Conservation (phyloP, 2,888 invertebrate genomes). For the Galerucella pusilla region DNA sequence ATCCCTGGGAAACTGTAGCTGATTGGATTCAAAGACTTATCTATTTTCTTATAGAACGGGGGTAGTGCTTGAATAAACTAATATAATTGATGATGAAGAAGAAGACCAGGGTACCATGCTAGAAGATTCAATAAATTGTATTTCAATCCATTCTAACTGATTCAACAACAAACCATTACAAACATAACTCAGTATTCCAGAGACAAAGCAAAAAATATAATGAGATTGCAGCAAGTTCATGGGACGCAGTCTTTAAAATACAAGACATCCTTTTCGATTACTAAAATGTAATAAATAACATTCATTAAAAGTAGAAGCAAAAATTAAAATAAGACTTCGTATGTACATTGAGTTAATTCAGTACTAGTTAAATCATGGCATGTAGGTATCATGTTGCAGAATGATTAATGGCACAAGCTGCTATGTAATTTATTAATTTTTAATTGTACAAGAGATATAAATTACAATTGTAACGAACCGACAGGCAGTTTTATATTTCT, state of each 20-base stretch:
- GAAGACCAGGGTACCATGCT: too few relatives aligned
- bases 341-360: slow-evolving; percentile 13
- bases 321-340: not conserved
- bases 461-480: slow-evolving; percentile 4
- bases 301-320: not conserved
- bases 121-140: too few relatives aligned
- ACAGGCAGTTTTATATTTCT: not conserved
- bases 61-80: too few relatives aligned
- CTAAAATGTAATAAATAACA: not conserved
- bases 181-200: too few relatives aligned
- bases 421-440: slow-evolving; percentile 17
- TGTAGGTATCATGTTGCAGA: slow-evolving; percentile 2
- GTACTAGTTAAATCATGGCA: slow-evolving; percentile 5
- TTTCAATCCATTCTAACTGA: too few relatives aligned
- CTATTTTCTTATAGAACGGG: too few relatives aligned
- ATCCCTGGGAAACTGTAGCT: too few relatives aligned
- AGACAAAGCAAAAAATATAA: too few relatives aligned
- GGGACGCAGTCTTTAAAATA: not conserved
- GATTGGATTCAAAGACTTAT: too few relatives aligned
- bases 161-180: too few relatives aligned
- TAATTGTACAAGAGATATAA: slow-evolving; percentile 7
- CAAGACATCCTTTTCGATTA: not conserved
- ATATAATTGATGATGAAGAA: too few relatives aligned
- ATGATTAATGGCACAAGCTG: slow-evolving; percentile 13
- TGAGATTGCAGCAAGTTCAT: not conserved